phyloP scores from a whole-genome alignment of 2,113 vertebrate genomes.

The Merops nubicus region DNA sequence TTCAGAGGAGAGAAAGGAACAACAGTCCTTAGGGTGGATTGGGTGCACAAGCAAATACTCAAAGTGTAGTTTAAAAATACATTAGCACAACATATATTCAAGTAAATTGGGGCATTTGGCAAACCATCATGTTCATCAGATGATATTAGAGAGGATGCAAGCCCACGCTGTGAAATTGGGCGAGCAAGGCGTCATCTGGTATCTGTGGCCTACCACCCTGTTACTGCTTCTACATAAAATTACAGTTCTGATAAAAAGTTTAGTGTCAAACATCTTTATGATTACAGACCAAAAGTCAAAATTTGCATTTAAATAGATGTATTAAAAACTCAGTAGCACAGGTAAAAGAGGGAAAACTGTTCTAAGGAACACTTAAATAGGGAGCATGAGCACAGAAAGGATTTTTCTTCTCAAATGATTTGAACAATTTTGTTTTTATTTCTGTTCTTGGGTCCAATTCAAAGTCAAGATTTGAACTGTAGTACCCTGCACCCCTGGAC shows the following conservation, averaged over 20 bases:
- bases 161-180: neutral
- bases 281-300: constrained; percentile 81
- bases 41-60: neutral
- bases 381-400: neutral
- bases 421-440: constrained; percentile 24
- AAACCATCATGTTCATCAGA: neutral
- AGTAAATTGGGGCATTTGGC: neutral
- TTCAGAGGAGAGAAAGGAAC: neutral
- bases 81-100: neutral
- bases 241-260: constrained; percentile 78
- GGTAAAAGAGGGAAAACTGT: constrained; percentile 45
- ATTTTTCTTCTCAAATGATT: constrained; percentile 24
- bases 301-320: constrained; percentile 85
- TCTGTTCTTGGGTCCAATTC: constrained; percentile 2
- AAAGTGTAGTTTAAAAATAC: neutral
- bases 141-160: neutral
- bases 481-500: neutral
- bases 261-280: constrained; percentile 78
- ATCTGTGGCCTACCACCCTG: constrained; percentile 8
- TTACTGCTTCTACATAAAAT: constrained; percentile 66
- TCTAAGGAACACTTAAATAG: constrained; percentile 58
- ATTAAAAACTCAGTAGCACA: constrained; percentile 72
- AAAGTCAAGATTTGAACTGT: neutral
- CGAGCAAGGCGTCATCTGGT: neutral
- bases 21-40: neutral